These are phyloP conservation scores for Trachymyrmex septentrionalis DNA, from an alignment of 1,140 invertebrate genomes.

Conservation along the genomic window DNA sequence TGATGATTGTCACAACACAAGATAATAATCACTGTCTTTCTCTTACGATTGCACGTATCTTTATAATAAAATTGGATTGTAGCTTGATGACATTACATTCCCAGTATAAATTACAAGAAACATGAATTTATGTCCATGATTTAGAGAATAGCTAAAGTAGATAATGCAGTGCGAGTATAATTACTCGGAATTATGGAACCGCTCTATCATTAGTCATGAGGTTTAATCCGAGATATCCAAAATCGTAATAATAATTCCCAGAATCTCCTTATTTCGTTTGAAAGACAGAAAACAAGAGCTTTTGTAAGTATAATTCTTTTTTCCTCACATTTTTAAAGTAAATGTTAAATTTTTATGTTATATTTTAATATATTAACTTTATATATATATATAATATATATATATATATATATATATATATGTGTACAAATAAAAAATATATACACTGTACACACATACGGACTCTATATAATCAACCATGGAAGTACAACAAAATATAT, in stretches of 20 bases:
- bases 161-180: constrained; percentile 9
- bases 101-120: background rate
- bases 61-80: background rate
- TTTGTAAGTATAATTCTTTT: background rate
- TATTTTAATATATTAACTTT: background rate
- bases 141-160: background rate
- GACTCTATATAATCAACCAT: background rate
- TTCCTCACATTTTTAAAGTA: background rate
- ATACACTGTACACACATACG: background rate
- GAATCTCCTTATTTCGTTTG: background rate
- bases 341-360: background rate
- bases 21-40: background rate
- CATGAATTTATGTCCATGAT: background rate
- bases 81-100: background rate
- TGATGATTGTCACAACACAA: background rate
- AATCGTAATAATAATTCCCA: background rate
- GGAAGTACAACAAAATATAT: background rate
- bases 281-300: background rate
- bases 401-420: background rate
- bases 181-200: background rate
- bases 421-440: background rate
- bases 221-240: background rate
- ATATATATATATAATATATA: background rate
- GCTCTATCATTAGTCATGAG: background rate
- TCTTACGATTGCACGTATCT: background rate